A percentile compares a stretch with the other conserved stretches of the same genome.
phyloP scores from a whole-genome alignment of 2,797 vertebrate genomes.

The Selene dorsalis region DNA sequence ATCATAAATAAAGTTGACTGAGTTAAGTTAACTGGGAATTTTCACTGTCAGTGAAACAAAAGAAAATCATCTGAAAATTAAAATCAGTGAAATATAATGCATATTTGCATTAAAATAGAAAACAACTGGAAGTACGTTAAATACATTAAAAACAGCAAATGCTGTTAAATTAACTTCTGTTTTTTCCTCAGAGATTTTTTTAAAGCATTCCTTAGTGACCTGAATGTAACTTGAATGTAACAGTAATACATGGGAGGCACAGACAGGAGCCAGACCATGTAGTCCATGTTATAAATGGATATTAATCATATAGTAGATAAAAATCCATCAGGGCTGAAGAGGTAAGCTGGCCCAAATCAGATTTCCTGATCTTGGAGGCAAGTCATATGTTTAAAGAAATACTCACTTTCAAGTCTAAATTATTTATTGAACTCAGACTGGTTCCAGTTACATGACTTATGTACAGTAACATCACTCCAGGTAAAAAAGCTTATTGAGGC shows the following conservation, averaged over 20 bases:
- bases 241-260: background rate
- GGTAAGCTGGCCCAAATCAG: background rate
- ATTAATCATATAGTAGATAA: background rate
- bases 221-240: background rate
- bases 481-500: background rate
- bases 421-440: slow-evolving; percentile 25
- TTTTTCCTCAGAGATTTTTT: slow-evolving; percentile 2
- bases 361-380: background rate
- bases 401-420: slow-evolving; percentile 11
- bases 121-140: background rate
- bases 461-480: slow-evolving; percentile 3
- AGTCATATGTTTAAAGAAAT: background rate
- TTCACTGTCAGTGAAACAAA: background rate
- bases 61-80: background rate
- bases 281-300: background rate
- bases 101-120: background rate
- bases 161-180: background rate
- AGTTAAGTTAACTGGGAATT: background rate
- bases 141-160: slow-evolving; percentile 11
- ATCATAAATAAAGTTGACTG: background rate
- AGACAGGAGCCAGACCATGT: background rate
- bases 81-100: background rate
- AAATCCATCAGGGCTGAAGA: background rate
- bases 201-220: background rate
- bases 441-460: background rate